phyloP scores from a whole-genome alignment of 1,140 invertebrate genomes.

The Teleopsis dalmanni region DNA sequence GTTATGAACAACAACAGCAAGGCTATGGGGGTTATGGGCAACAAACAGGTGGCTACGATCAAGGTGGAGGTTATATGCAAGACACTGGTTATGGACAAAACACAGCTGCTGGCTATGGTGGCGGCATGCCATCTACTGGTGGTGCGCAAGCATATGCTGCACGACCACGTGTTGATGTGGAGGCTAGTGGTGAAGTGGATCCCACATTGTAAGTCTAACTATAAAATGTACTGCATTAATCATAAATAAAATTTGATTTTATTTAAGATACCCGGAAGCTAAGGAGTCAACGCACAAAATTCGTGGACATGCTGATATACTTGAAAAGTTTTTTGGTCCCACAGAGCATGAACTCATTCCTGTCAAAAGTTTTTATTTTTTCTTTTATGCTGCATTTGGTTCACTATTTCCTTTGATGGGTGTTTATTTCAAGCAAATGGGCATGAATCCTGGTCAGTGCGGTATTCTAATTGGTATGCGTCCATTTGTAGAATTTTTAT shows the following conservation, averaged over 20 bases:
- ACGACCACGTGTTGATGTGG: conserved; percentile 63
- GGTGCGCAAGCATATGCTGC: conserved; percentile 17
- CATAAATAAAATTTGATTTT: neutral
- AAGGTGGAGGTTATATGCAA: conserved; percentile 15
- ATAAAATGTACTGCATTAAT: neutral
- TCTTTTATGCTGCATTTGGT: conserved; percentile 98
- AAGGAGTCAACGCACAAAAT: conserved; percentile 86
- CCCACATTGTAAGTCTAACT: conserved; percentile 50
- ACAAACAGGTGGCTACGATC: conserved; percentile 28
- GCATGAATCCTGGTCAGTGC: conserved; percentile 93
- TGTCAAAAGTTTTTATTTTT: conserved; percentile 97
- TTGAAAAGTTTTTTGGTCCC: conserved; percentile 74
- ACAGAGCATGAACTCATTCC: conserved; percentile 84
- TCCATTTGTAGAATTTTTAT: conserved; percentile 96
- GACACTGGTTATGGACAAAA: neutral
- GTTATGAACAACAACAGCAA: conserved; percentile 8
- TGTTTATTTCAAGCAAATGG: conserved; percentile 98
- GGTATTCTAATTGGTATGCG: conserved; percentile 85
- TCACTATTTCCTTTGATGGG: conserved; percentile 96
- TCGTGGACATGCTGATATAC: conserved; percentile 70
- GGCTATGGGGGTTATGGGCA: conserved; percentile 25
- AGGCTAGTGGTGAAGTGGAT: conserved; percentile 68
- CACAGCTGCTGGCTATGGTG: conserved; percentile 14
- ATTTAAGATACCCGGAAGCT: conserved; percentile 62
- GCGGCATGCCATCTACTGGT: neutral